phyloP scores from a whole-genome alignment of 2,888 invertebrate genomes.

The Volucella inanis region DNA sequence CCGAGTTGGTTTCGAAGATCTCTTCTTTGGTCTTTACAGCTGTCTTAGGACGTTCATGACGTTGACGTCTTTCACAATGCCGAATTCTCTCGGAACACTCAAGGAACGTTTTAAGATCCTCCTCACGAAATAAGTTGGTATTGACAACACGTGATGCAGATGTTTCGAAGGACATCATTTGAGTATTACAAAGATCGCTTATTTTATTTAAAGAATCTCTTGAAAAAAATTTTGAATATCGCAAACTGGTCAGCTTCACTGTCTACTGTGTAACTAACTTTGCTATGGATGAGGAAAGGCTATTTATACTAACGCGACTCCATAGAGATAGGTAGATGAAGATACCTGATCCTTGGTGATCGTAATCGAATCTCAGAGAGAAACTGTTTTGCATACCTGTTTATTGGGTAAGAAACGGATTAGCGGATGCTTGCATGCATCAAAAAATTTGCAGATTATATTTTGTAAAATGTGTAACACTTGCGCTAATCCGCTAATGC shows the following conservation, averaged over 20 bases:
- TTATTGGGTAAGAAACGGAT: too few species aligned
- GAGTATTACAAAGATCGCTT: constrained; percentile 13
- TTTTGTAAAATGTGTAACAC: not conserved
- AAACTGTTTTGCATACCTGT: too few species aligned
- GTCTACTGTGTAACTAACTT: constrained; percentile 45
- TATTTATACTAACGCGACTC: constrained; percentile 16
- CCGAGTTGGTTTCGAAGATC: constrained; percentile 78
- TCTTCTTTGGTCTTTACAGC: constrained; percentile 79
- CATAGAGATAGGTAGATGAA: not conserved
- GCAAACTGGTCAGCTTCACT: constrained; percentile 25
- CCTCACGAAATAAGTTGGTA: constrained; percentile 78
- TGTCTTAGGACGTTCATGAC: constrained; percentile 61
- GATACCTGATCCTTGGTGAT: not conserved
- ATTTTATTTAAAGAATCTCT: not conserved
- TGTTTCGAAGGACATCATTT: constrained; percentile 25
- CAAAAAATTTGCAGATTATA: too few species aligned
- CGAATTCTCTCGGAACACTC: constrained; percentile 79
- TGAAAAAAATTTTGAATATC: constrained; percentile 39
- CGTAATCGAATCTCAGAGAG: too few species aligned
- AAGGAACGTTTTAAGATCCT: constrained; percentile 78
- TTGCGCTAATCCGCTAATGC: constrained; percentile 34
- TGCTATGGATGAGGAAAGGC: not conserved
- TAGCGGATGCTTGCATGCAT: too few species aligned
- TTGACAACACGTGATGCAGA: constrained; percentile 76
- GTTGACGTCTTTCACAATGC: constrained; percentile 69